Base-by-base conservation (phyloP, 2,888 invertebrate genomes). In the Rhagonycha lutea region DNA sequence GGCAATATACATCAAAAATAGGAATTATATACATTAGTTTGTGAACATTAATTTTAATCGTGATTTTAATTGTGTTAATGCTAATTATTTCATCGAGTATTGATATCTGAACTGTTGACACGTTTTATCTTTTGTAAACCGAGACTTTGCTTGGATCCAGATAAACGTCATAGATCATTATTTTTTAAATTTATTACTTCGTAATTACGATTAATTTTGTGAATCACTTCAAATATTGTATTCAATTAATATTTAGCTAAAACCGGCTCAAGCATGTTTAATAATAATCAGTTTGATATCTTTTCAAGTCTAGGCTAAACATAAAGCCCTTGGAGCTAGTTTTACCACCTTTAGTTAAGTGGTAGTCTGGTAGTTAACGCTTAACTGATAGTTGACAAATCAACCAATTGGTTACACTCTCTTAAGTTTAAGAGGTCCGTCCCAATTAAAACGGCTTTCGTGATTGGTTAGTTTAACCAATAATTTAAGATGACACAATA, bases 81-180 rank as follows among this genome's bases (percentile, higher is more conserved):
- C n/a, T 63, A 32, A 70, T 60, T 8, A 32, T 75, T 74, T 47
- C 47, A 47, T 47, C 47, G 47, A 47, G 47, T 83, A 81, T 72
- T 75, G 47, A 61, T 63, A 70, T 83, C 86, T 86, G 86, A 88
- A 89, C 88, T 89, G 89, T 68, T 71, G 73, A 69, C 69, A 75
- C 5, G 28, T 61, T 68, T 74, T 76, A 71, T 78, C 72, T 10
- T 60, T 72, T 24, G 63, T 61, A 63, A 60, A 74, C 69, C 18
- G 47, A 74, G 73, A 74, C 73, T 74, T 74, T 74, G 73, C 69
- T 74, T 74, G 69, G 63, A 23, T 69, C 62, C 47, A 74, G 73
- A 74, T 74, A 74, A 73, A 65, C 18, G 73, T 18, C 72, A 61
- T 68, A 24, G 24, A 65, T 47, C 47, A n/a, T 47, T n/a, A 47